A percentile compares a stretch with the other conserved stretches of the same genome.
Conservation (phyloP, 2,888 invertebrate genomes). For the Parapristionchus giblindavisi region DNA sequence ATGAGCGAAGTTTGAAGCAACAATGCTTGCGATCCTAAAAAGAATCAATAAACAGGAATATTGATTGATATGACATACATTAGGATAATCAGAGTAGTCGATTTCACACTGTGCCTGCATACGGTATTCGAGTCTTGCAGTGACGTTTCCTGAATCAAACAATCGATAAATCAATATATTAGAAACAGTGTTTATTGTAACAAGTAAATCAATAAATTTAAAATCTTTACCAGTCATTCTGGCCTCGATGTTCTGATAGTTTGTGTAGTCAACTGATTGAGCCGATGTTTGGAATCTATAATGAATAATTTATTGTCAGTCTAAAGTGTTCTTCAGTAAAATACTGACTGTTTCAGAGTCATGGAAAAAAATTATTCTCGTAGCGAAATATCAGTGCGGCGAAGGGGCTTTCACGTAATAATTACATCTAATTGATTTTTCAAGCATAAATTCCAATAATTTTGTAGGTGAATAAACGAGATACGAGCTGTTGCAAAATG, state of each 20-base stretch:
- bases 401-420: not conserved
- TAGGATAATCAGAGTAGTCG: conserved; percentile 63
- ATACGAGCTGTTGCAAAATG: not conserved
- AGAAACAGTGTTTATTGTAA: no score
- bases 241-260: conserved; percentile 55
- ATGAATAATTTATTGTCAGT: not conserved
- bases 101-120: conserved; percentile 60
- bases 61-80: conserved; percentile 42
- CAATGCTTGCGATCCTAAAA: conserved; percentile 61
- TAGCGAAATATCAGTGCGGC: no score
- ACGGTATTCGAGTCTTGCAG: conserved; percentile 58
- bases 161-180: no score
- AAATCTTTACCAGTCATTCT: conserved; percentile 19
- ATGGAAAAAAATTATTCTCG: no score
- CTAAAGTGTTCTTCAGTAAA: not conserved
- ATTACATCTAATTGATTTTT: not conserved
- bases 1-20: conserved; percentile 58
- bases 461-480: not conserved
- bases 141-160: conserved; percentile 53
- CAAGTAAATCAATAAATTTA: not conserved
- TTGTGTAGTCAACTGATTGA: conserved; percentile 60
- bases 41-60: not conserved
- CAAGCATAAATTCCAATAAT: not conserved
- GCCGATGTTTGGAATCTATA: conserved; percentile 60
- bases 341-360: no score